Evolutionary conservation across 35 echinoderm and acorn worm genomes (phyloP).

Genomic region (Amphiura filiformis): DNA sequence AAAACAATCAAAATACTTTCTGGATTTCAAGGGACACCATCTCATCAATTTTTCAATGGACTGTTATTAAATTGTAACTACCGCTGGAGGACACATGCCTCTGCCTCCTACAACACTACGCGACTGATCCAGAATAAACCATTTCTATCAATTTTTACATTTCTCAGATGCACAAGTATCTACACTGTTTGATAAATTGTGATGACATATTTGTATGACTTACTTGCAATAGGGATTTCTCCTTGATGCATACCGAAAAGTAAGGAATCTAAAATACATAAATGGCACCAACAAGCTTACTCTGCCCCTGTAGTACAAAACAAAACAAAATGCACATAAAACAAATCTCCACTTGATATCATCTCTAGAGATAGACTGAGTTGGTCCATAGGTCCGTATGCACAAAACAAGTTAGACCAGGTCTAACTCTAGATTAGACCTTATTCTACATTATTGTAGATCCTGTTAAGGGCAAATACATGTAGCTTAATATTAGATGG

Average conservation of each 20-base stretch:
- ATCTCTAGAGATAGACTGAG: too few species aligned
- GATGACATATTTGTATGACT: constrained; percentile 2
- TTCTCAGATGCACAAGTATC: not conserved
- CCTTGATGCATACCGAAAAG: constrained; percentile 90
- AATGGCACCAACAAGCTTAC: constrained; percentile 62
- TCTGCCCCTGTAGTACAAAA: constrained; percentile 58
- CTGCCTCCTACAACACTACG: not conserved
- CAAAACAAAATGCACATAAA: constrained; percentile 3
- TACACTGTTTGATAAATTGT: not conserved
- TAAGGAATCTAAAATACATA: constrained; percentile 86
- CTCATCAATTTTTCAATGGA: not conserved
- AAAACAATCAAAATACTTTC: too few species aligned
- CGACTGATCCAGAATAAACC: not conserved
- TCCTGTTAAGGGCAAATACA: too few species aligned
- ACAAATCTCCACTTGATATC: not conserved
- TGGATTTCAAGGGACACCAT: too few species aligned
- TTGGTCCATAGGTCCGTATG: too few species aligned
- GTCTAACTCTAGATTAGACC: too few species aligned
- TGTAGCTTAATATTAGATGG: too few species aligned
- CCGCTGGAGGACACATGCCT: not conserved
- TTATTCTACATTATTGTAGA: too few species aligned
- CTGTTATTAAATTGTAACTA: not conserved
- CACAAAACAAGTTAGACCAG: too few species aligned
- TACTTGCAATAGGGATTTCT: constrained; percentile 96
- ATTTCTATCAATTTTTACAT: not conserved